phyloP scores from a whole-genome alignment of 2,888 invertebrate genomes.

The Tetragnatha montana region DNA sequence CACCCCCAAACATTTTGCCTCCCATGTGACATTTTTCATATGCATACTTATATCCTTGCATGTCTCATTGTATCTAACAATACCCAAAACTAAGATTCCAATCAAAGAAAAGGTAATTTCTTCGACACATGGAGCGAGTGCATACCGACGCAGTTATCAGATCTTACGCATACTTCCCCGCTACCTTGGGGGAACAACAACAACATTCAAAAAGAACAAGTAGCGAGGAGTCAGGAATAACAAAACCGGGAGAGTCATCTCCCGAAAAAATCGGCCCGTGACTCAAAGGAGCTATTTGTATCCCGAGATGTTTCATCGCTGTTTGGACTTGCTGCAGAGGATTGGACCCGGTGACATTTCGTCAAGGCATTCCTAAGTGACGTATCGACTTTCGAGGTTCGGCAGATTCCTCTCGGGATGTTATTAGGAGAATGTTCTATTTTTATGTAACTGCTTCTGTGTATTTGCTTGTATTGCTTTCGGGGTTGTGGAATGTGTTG shows the following conservation, averaged over 20 bases:
- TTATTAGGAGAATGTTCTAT: no score
- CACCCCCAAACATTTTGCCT: no score
- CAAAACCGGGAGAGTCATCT: background rate
- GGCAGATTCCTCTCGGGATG: background rate
- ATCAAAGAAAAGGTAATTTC: no score
- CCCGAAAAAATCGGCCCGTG: slow-evolving; percentile 16
- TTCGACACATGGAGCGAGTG: background rate
- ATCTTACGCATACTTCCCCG: slow-evolving; percentile 11
- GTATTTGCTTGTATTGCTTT: no score
- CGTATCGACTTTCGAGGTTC: background rate
- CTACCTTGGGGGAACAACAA: background rate
- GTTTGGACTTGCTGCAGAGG: slow-evolving; percentile 26
- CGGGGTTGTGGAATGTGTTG: no score
- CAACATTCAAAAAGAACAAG: background rate
- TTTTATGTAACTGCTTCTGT: no score
- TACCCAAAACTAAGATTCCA: no score
- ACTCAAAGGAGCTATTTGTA: slow-evolving; percentile 35
- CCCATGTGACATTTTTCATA: no score
- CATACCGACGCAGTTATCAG: slow-evolving; percentile 45
- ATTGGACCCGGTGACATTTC: slow-evolving; percentile 56
- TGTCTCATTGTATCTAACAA: no score
- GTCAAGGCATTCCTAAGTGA: slow-evolving; percentile 25
- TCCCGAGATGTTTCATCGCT: slow-evolving; percentile 8
- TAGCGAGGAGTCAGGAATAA: slow-evolving; percentile 2
- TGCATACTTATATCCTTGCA: no score